Percentiles rank a stretch among this genome's conserved stretches.
phyloP scores from a whole-genome alignment of 2,797 vertebrate species.

The Alfaro cultratus region DNA sequence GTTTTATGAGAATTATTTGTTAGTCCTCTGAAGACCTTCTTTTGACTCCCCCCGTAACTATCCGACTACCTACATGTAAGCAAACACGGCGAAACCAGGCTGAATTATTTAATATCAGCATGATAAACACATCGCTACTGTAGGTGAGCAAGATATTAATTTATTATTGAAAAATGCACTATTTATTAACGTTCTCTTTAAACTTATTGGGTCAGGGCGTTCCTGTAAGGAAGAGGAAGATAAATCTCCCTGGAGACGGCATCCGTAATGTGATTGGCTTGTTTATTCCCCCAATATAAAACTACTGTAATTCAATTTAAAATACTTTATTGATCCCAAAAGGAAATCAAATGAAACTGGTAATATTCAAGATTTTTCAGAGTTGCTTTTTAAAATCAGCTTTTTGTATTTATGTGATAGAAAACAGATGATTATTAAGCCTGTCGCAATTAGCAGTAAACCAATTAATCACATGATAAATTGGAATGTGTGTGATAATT shows the following conservation, averaged over 20 bases:
- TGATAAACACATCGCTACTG: constrained; percentile 39
- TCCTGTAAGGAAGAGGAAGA: neutral
- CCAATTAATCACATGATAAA: too few species aligned
- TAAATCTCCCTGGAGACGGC: neutral
- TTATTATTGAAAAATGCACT: neutral
- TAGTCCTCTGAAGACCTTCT: constrained; percentile 56
- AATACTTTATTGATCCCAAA: neutral
- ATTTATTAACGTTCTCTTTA: neutral
- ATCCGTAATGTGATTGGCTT: neutral
- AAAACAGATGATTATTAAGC: neutral
- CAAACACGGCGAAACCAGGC: constrained; percentile 48
- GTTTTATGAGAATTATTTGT: constrained; percentile 49
- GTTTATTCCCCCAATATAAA: neutral
- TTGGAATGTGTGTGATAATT: too few species aligned
- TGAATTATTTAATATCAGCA: constrained; percentile 54
- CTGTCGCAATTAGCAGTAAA: too few species aligned
- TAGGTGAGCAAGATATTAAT: neutral
- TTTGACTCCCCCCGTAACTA: constrained; percentile 55
- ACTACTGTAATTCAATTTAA: neutral
- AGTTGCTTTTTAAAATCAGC: neutral
- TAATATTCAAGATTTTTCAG: neutral
- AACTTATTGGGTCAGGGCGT: neutral
- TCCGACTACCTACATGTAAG: constrained; percentile 51
- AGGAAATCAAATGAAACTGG: neutral
- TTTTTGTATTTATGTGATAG: neutral